Percentiles rank a stretch among this genome's conserved stretches.
phyloP scores from a whole-genome alignment of 2,797 vertebrate species.

The Mus minutoides region DNA sequence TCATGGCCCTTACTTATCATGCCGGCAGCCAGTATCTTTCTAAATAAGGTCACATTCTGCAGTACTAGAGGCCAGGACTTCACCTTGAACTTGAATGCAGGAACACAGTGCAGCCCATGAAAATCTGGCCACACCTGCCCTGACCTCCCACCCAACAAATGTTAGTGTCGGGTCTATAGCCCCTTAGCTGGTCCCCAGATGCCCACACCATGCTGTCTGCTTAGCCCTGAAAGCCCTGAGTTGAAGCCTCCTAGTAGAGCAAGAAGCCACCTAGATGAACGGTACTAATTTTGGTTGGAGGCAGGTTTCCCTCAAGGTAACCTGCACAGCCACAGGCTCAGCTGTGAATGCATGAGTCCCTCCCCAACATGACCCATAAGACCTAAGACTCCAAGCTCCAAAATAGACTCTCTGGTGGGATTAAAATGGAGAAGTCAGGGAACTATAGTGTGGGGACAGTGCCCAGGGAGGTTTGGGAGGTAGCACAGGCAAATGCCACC shows the following conservation, averaged over 20 bases:
- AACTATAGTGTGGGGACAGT: background rate
- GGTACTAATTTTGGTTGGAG: background rate
- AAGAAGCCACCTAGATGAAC: background rate
- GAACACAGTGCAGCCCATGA: background rate
- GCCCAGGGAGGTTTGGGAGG: background rate
- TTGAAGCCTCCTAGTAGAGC: background rate
- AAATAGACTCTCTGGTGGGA: background rate
- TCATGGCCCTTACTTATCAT: background rate
- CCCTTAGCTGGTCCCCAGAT: background rate
- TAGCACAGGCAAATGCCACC: background rate
- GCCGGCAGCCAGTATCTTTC: background rate
- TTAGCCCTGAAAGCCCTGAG: background rate
- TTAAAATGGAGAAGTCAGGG: background rate
- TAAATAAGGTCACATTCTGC: background rate
- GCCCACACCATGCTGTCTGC: background rate
- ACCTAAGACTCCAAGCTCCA: background rate
- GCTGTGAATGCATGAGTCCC: background rate
- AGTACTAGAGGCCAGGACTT: background rate
- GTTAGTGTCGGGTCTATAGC: background rate
- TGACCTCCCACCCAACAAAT: background rate
- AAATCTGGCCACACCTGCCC: background rate
- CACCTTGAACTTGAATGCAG: background rate
- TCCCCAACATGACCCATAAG: background rate
- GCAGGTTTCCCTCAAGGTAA: background rate
- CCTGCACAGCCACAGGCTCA: background rate